Evolutionary conservation across 2,888 invertebrate species (phyloP).

Genomic region (Machimus rusticus): DNA sequence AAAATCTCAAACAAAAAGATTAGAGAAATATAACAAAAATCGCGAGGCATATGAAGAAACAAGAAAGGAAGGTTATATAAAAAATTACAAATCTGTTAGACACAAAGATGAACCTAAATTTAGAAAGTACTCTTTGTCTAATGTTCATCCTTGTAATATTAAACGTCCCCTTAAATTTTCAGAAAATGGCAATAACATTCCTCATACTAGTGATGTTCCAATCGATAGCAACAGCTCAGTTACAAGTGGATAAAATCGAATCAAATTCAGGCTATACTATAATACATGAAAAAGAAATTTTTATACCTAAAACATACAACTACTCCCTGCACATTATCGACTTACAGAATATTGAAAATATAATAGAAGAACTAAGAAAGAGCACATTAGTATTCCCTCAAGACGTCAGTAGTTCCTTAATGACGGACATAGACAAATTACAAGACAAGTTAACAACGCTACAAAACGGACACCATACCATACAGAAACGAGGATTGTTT

Average conservation of each 20-base stretch:
- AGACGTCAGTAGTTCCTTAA: too few species aligned
- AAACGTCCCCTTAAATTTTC: not conserved
- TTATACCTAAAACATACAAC: not conserved
- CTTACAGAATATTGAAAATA: not conserved
- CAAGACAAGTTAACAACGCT: not conserved
- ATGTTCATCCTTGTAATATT: not conserved
- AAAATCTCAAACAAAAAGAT: not conserved
- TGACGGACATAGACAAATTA: too few species aligned
- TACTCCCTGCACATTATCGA: not conserved
- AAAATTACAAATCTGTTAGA: conserved; percentile 27
- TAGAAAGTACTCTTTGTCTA: not conserved
- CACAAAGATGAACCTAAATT: conserved; percentile 30
- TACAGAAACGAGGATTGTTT: conserved; percentile 42
- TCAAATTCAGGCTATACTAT: too few species aligned
- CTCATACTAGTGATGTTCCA: too few species aligned
- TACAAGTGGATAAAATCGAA: too few species aligned
- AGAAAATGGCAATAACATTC: not conserved
- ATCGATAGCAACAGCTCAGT: too few species aligned
- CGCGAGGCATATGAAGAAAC: not conserved
- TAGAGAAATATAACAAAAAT: conserved; percentile 21
- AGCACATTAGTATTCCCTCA: too few species aligned
- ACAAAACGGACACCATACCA: conserved; percentile 34
- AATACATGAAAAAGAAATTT: not conserved
- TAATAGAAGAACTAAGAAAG: not conserved
- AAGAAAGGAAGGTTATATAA: not conserved